Percentiles rank a stretch among this genome's conserved stretches.
Evolutionary conservation across 2,113 vertebrate genomes (phyloP).

Genomic region (Sphyrna mokarran): DNA sequence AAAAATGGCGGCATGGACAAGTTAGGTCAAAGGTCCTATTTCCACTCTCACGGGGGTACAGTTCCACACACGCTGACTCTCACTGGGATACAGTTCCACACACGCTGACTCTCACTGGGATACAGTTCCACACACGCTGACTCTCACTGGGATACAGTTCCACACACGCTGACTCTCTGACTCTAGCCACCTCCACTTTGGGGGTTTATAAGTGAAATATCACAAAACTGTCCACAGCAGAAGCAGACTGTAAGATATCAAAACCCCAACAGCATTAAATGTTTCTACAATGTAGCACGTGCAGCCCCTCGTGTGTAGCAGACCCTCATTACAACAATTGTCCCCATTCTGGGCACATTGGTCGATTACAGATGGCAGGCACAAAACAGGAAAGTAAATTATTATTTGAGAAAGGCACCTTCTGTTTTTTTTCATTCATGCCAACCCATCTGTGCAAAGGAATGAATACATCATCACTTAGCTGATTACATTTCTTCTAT

Average conservation of each 20-base stretch:
- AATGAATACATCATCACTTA: not conserved
- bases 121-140: too few species aligned
- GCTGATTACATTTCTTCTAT: not conserved
- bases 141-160: too few species aligned
- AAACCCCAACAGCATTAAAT: not conserved
- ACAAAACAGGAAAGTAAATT: not conserved
- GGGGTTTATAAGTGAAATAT: not conserved
- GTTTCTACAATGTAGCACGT: not conserved
- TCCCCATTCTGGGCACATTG: not conserved
- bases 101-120: too few species aligned
- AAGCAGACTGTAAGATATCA: not conserved
- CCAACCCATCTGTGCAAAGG: not conserved
- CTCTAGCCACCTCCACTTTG: not conserved
- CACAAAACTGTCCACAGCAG: not conserved
- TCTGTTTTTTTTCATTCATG: not conserved
- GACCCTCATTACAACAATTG: not conserved
- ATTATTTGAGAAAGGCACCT: not conserved
- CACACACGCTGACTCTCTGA: too few species aligned
- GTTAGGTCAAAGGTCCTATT: too few species aligned
- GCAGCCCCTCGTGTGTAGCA: not conserved
- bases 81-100: too few species aligned
- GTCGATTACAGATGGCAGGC: not conserved
- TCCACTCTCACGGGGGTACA: too few species aligned
- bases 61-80: too few species aligned
- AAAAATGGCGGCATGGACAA: too few species aligned